Evolutionary conservation across 2,113 vertebrate species (phyloP).

Genomic region (Thunnus thynnus): DNA sequence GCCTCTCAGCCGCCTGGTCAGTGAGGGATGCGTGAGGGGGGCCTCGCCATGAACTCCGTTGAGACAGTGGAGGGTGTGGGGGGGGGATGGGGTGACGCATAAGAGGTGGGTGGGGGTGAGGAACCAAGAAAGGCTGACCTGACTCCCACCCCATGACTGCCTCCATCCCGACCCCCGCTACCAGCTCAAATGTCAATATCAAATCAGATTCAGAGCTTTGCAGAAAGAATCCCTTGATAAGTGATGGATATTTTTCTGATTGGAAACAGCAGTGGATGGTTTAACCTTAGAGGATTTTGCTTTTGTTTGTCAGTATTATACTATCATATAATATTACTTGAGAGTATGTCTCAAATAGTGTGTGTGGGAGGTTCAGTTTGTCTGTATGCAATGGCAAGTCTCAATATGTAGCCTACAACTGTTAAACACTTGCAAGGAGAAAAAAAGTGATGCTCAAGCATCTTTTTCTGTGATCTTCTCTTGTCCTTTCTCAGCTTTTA

Average conservation of each 20-base stretch:
- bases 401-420: constrained; percentile 16
- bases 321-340: constrained; percentile 33
- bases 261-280: neutral
- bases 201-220: constrained; percentile 49
- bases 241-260: neutral
- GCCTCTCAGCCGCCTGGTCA: constrained; percentile 86
- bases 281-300: constrained; percentile 33
- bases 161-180: constrained; percentile 42
- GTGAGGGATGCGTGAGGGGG: constrained; percentile 78
- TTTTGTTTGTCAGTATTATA: constrained; percentile 52
- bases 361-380: constrained; percentile 29
- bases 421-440: constrained; percentile 5
- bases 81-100: constrained; percentile 29
- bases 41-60: constrained; percentile 68
- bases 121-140: constrained; percentile 56
- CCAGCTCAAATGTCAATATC: constrained; percentile 42
- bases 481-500: no score
- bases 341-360: constrained; percentile 14
- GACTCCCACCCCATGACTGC: constrained; percentile 57
- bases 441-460: neutral
- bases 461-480: neutral
- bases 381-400: constrained; percentile 5
- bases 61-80: constrained; percentile 43
- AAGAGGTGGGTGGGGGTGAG: constrained; percentile 28
- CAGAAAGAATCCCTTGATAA: constrained; percentile 37